A percentile compares a stretch with the other conserved stretches of the same genome.
These are phyloP conservation scores for Habroteleia sp. DNA, from an alignment of 2,888 invertebrate genomes.

Conservation along the genomic window DNA sequence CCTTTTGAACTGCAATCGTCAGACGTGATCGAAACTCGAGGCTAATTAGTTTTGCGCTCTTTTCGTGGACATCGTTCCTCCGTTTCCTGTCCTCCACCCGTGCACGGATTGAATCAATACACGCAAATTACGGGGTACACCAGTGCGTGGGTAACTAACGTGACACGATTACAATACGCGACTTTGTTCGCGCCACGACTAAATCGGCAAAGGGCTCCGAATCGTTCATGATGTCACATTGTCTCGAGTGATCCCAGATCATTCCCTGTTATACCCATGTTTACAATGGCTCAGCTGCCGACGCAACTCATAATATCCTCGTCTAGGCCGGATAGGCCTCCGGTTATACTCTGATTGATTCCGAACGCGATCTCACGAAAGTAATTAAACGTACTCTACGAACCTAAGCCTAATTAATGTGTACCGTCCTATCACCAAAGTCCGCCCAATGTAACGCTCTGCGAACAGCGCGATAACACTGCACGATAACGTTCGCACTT, in stretches of 20 bases:
- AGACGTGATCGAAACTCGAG: conserved; percentile 30
- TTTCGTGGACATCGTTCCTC: conserved; percentile 35
- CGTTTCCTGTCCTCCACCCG: conserved; percentile 58
- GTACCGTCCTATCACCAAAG: conserved; percentile 73
- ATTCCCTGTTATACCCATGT: conserved; percentile 78
- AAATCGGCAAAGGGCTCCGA: conserved; percentile 57
- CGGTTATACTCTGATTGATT: conserved; percentile 65
- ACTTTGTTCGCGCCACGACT: conserved; percentile 61
- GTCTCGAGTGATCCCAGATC: conserved; percentile 66
- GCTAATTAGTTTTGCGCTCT: conserved; percentile 53
- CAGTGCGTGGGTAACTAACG: conserved; percentile 73
- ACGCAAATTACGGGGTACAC: conserved; percentile 76
- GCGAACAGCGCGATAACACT: conserved; percentile 68
- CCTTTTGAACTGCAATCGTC: conserved; percentile 41
- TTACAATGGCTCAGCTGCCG: conserved; percentile 78
- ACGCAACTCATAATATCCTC: conserved; percentile 75
- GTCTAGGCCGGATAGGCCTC: conserved; percentile 32
- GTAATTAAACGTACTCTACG: conserved; percentile 78
- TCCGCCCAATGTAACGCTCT: conserved; percentile 66
- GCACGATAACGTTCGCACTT: conserved; percentile 65
- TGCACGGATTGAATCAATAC: conserved; percentile 77
- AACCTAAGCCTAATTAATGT: conserved; percentile 79
- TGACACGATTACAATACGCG: conserved; percentile 75
- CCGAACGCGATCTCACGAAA: conserved; percentile 77
- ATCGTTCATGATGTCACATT: conserved; percentile 41